These are phyloP conservation scores for Chrysemys picta DNA, from an alignment of 2,113 vertebrate species.

Conservation along the genomic window DNA sequence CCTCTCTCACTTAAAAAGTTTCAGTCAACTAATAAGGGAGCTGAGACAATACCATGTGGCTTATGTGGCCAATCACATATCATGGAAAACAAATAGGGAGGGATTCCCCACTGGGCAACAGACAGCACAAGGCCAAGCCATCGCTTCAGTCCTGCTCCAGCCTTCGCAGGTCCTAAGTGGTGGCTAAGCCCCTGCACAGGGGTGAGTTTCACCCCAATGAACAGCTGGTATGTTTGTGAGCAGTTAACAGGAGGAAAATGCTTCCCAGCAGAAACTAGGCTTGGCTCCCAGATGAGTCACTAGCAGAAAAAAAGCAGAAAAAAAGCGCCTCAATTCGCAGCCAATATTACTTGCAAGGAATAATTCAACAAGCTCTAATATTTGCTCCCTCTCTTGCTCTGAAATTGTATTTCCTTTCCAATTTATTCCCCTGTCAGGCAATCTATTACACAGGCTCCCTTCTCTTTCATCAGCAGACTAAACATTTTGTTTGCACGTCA, in stretches of 20 bases:
- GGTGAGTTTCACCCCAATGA: not conserved
- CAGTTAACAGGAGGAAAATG: not conserved
- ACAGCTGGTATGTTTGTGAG: fast-evolving
- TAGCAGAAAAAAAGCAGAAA: constrained; percentile 4
- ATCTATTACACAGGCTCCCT: not conserved
- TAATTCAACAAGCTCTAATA: constrained; percentile 8
- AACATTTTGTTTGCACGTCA: constrained; percentile 48
- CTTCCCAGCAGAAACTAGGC: not conserved
- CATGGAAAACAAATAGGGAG: fast-evolving
- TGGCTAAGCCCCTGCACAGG: fast-evolving
- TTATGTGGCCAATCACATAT: fast-evolving
- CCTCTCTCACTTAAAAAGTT: too few species aligned
- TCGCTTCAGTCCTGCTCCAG: fast-evolving
- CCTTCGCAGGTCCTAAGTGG: not conserved
- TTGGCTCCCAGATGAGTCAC: constrained; percentile 34
- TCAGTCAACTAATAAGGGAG: not conserved
- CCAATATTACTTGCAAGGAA: constrained; percentile 1
- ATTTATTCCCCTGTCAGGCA: constrained; percentile 25
- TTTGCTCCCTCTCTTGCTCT: constrained; percentile 40
- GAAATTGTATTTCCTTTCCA: constrained; percentile 58
- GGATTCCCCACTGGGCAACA: fast-evolving
- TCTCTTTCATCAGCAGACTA: constrained; percentile 66
- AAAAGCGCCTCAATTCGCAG: not conserved
- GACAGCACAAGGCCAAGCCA: fast-evolving
- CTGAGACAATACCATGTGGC: not conserved